phyloP scores from a whole-genome alignment of 2,113 vertebrate species.

The Chaetura pelagica region DNA sequence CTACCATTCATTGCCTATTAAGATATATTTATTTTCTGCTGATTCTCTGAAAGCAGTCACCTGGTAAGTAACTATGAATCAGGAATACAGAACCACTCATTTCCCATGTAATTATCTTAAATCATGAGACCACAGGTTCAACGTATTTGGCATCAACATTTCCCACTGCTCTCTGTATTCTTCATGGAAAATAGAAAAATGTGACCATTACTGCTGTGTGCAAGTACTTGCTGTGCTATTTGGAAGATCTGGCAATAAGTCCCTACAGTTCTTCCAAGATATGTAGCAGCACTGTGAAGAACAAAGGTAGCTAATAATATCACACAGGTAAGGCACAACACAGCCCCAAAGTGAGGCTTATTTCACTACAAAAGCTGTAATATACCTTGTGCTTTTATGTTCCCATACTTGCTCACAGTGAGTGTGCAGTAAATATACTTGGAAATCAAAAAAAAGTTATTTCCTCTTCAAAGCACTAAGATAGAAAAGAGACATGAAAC shows the following conservation, averaged over 20 bases:
- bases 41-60: not conserved
- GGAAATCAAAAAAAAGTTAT: not conserved
- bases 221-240: not conserved
- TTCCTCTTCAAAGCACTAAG: not conserved
- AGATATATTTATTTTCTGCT: not conserved
- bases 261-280: not conserved
- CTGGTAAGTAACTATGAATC: not conserved
- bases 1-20: not conserved
- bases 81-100: not conserved
- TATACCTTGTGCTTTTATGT: not conserved
- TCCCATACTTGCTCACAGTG: not conserved
- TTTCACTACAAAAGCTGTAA: not conserved
- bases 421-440: not conserved
- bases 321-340: not conserved
- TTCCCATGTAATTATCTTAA: not conserved
- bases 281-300: not conserved
- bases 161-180: not conserved
- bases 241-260: not conserved
- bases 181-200: not conserved
- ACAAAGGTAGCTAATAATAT: not conserved
- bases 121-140: not conserved
- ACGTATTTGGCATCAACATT: not conserved
- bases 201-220: not conserved
- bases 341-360: not conserved
- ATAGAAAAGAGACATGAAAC: not conserved